Evolutionary conservation across 2,113 vertebrate genomes (phyloP).

Genomic region (Willisornis vidua): DNA sequence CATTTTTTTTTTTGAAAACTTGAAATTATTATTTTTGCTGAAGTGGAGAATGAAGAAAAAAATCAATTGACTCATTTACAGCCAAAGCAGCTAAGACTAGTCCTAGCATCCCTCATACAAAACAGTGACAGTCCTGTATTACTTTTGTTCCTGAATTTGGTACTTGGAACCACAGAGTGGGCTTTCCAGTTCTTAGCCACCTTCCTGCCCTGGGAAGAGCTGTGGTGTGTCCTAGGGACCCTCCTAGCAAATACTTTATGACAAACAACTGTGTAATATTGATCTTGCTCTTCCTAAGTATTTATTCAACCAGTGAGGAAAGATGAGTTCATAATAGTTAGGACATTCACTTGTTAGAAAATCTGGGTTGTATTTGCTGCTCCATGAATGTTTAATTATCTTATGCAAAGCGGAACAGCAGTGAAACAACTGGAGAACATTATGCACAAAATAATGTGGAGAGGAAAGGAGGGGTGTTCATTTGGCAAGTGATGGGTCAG

Average conservation of each 20-base stretch:
- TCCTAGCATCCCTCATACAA: not conserved
- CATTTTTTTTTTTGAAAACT: not conserved
- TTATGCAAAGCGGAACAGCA: not conserved
- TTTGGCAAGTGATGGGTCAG: not conserved
- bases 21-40: not conserved
- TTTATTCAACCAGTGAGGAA: not conserved
- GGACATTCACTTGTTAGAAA: not conserved
- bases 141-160: not conserved
- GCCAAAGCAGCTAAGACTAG: not conserved
- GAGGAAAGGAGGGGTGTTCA: not conserved
- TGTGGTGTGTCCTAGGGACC: not conserved
- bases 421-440: not conserved
- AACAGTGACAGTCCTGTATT: not conserved
- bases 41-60: not conserved
- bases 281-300: not conserved
- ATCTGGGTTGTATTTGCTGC: not conserved
- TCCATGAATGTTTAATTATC: not conserved
- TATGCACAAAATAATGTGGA: not conserved
- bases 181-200: not conserved
- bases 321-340: not conserved
- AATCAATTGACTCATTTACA: not conserved
- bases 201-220: not conserved
- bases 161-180: not conserved
- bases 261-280: not conserved
- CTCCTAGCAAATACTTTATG: not conserved